Conservation (phyloP, 2,797 vertebrate species). For the Xenops minutus region DNA sequence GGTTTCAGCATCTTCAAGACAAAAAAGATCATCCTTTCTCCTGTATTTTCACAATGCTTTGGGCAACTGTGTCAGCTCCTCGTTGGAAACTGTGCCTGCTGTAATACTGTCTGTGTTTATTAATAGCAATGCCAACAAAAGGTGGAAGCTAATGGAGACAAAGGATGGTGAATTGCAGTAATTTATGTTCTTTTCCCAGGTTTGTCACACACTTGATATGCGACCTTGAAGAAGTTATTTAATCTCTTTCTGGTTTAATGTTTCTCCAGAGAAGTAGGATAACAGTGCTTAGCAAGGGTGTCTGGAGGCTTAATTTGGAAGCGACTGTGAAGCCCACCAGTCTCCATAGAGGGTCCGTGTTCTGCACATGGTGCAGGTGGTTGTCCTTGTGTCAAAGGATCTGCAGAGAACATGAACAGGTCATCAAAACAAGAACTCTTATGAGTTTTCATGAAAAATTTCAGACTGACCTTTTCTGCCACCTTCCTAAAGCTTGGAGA, state of each 20-base stretch:
- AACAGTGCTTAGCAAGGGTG: neutral
- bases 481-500: neutral
- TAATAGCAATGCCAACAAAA: constrained; percentile 40
- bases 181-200: constrained; percentile 29
- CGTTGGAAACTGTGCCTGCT: neutral
- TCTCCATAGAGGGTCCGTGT: neutral
- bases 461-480: neutral
- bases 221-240: constrained; percentile 39
- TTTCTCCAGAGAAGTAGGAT: neutral
- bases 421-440: constrained; percentile 20
- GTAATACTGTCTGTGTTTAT: neutral
- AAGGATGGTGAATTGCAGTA: neutral
- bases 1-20: neutral
- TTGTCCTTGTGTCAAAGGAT: neutral
- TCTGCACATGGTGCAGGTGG: neutral
- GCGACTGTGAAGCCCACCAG: fast-evolving
- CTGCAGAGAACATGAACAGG: fast-evolving
- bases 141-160: constrained; percentile 30
- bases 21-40: neutral
- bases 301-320: neutral
- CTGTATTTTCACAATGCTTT: neutral
- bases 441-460: neutral
- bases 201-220: constrained; percentile 27
- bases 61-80: neutral
- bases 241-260: constrained; percentile 12